Percentiles rank a stretch among this genome's conserved stretches.
These are phyloP conservation scores for Thamnophis sirtalis DNA, from an alignment of 2,113 vertebrate genomes.

Conservation along the genomic window DNA sequence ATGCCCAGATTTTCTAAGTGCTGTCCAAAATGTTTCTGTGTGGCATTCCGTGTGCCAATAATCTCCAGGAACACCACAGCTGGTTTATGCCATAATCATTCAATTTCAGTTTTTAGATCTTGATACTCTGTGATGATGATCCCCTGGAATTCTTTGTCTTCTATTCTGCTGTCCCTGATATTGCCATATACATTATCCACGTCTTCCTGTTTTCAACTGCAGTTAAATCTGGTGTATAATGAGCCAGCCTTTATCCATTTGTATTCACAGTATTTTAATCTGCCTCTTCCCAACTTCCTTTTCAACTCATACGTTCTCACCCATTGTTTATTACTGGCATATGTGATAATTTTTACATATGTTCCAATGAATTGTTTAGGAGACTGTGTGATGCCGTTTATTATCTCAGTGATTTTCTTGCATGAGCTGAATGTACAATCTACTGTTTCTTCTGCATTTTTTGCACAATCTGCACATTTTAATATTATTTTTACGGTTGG, in stretches of 20 bases:
- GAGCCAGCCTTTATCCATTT: neutral
- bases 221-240: neutral
- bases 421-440: neutral
- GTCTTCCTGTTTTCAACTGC: neutral
- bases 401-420: neutral
- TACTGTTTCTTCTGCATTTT: neutral
- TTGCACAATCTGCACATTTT: neutral
- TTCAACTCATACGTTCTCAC: neutral
- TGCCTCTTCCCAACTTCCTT: neutral
- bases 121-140: neutral
- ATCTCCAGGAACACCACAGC: neutral
- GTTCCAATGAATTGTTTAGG: neutral
- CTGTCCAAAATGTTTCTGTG: neutral
- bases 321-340: neutral
- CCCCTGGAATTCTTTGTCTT: neutral
- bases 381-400: neutral
- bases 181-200: neutral
- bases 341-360: neutral
- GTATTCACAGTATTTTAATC: neutral
- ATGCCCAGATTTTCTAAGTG: neutral
- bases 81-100: neutral
- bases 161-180: neutral
- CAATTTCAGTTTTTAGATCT: neutral
- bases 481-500: neutral
- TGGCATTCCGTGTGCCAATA: neutral